Base-by-base conservation (phyloP, 2,797 vertebrate genomes). In the Cyclura pinguis region DNA sequence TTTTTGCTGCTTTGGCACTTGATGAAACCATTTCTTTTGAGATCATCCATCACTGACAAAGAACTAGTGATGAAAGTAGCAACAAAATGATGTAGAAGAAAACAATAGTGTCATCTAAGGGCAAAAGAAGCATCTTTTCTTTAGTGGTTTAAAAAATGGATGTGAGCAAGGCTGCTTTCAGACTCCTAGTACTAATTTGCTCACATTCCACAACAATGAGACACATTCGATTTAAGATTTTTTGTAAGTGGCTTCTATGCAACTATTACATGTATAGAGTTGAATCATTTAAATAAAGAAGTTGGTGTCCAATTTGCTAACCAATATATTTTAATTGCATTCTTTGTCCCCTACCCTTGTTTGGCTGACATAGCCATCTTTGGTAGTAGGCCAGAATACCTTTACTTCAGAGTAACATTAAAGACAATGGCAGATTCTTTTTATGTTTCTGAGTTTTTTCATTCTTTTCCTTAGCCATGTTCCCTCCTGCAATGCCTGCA, bases 211-310 rank as follows among this genome's bases (percentile, higher is more conserved):
- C 22, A 92, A 67, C 10, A n/a, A 73, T 88, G 7, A 76, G 16
- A 76, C 52, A 90, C 74, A 80, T 38, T 90, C 50, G 52, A 57
- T 50, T 67, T 90, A 80, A 29, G 0, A 67, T 29, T 77, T 50
- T 67, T 10, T 69, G 9, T 76, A 74, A 57, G 7, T 88, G 64
- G 42, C 22, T 22, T 94, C 55, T 47, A 57, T 32, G 32, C 32
- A 84, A 78, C 84, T 29, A 35, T 57, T 91, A 64, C 32, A 76
- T 72, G 22, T n/a, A 78, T n/a, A 85, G 72, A 55, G 50, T 38
- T 86, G 84, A 55, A 74, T 76, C 57, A 90, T 82, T 81, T 73
- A 81, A 86, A 52, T 81, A 86, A 16, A 57, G 85, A 47, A 24
- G 59, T 35, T 50, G 47, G 57, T 52, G 47, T 3, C 59, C 47